Conservation (phyloP, 2,888 invertebrate genomes). For the Oxyteleia sp. region DNA sequence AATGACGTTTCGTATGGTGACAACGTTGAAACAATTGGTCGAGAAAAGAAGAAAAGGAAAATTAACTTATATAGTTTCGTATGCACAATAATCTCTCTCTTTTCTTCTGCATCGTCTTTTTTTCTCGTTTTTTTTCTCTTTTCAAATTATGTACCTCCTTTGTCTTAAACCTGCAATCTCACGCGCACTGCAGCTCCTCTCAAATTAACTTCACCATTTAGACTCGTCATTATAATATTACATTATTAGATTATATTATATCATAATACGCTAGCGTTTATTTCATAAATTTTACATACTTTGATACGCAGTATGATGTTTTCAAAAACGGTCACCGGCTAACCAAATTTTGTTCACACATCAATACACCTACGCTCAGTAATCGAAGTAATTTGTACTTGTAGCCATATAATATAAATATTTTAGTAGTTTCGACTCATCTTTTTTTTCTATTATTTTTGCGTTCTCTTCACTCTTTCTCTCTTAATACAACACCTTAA, state of each 20-base stretch:
- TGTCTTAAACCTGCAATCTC: slow-evolving; percentile 83
- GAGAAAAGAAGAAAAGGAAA: slow-evolving; percentile 74
- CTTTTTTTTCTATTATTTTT: slow-evolving; percentile 76
- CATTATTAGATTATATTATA: slow-evolving; percentile 88
- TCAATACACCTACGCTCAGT: slow-evolving; percentile 88
- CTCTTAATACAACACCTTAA: slow-evolving; percentile 74
- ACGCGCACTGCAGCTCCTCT: slow-evolving; percentile 85
- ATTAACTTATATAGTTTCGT: slow-evolving; percentile 82
- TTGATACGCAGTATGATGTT: slow-evolving; percentile 88
- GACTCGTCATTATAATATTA: slow-evolving; percentile 88
- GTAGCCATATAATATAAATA: slow-evolving; percentile 88
- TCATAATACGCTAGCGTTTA: slow-evolving; percentile 88
- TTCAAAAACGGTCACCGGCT: slow-evolving; percentile 88
- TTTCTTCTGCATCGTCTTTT: slow-evolving; percentile 78
- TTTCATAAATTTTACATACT: slow-evolving; percentile 88
- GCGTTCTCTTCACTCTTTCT: slow-evolving; percentile 75
- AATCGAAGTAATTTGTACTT: slow-evolving; percentile 88
- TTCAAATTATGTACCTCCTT: slow-evolving; percentile 73
- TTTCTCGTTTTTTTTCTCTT: slow-evolving; percentile 78
- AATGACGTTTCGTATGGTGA: slow-evolving; percentile 80
- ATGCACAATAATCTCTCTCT: slow-evolving; percentile 86
- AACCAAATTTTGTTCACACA: slow-evolving; percentile 88
- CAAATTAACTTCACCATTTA: slow-evolving; percentile 87
- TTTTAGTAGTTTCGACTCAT: slow-evolving; percentile 86
- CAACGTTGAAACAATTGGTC: slow-evolving; percentile 80